Evolutionary conservation across 2,888 invertebrate genomes (phyloP), one percentile per base, ranked within the genome.

Genomic region (Malacosoma neustria): DNA sequence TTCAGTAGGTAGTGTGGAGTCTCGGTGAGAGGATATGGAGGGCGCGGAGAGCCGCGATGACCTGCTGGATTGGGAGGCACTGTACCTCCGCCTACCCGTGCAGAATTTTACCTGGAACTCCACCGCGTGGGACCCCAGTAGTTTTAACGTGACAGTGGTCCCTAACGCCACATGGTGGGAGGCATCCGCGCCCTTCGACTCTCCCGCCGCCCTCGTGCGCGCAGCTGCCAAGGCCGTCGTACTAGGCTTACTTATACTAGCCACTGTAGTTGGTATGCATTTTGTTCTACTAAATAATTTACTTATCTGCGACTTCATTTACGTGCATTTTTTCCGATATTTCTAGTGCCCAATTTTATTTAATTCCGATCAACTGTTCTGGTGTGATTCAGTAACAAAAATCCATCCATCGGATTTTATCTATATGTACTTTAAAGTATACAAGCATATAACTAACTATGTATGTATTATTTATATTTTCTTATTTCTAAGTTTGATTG

Each of bases 221-320:
- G 89, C 89, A 63, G 89, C 91, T 39, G 82, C 75, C 50, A 90
- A 88, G 50, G 89, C 89, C 15, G 68, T 89, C 37, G 60, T 88
- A 29, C 77, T 90, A 45, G 90, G 89, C 43, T 70, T 89, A 52
- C 87, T 90, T 44, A 89, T 90, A 49, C 69, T 90, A 49, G 88
- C 89, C 39, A 90, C 90, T 48, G 88, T 90, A 51, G 87, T 90
- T 57, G 89, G 90, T 90, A 64, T 84, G n/a, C n/a, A n/a, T n/a
- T n/a, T n/a, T n/a, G n/a, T n/a, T n/a, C n/a, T n/a, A n/a, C n/a
- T n/a, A n/a, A n/a, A n/a, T n/a, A n/a, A n/a, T n/a, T n/a, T n/a
- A n/a, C n/a, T n/a, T n/a, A n/a, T n/a, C n/a, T n/a, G n/a, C n/a
- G n/a, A n/a, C n/a, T n/a, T n/a, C n/a, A n/a, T n/a, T n/a, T n/a